Percentiles rank a stretch among this genome's conserved stretches.
Conservation (phyloP, 2,888 invertebrate species). For the Pyrgus malvae region DNA sequence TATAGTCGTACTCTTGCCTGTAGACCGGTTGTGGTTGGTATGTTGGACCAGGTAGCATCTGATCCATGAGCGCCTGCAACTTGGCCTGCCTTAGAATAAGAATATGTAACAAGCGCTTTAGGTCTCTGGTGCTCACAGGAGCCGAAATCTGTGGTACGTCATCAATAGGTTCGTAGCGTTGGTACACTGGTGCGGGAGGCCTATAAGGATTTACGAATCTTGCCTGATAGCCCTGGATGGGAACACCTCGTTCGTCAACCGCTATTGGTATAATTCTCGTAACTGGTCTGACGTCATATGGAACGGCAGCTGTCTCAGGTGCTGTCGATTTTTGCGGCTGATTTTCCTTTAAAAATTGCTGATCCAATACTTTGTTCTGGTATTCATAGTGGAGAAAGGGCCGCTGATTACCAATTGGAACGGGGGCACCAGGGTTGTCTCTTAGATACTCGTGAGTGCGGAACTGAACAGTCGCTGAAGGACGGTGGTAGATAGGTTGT, state of each 20-base stretch:
- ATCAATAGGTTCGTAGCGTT: conserved; percentile 73
- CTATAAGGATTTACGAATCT: conserved; percentile 65
- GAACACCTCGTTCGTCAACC: conserved; percentile 72
- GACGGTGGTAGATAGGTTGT: conserved; percentile 64
- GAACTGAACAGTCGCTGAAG: conserved; percentile 61
- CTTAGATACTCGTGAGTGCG: conserved; percentile 73
- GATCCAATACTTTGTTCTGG: conserved; percentile 74
- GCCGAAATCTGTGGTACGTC: conserved; percentile 84
- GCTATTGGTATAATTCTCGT: conserved; percentile 70
- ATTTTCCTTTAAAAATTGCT: conserved; percentile 62
- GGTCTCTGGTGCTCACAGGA: conserved; percentile 87
- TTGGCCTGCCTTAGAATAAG: conserved; percentile 84
- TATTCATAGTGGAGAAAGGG: conserved; percentile 74
- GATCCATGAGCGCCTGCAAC: conserved; percentile 80
- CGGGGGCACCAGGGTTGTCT: conserved; percentile 72
- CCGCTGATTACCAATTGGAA: conserved; percentile 77
- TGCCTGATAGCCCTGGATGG: conserved; percentile 65
- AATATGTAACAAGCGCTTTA: conserved; percentile 85
- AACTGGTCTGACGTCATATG: conserved; percentile 63
- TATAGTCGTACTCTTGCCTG: conserved; percentile 53
- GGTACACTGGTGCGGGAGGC: conserved; percentile 45
- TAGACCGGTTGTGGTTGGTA: conserved; percentile 52
- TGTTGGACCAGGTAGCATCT: conserved; percentile 59
- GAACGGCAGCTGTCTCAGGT: conserved; percentile 57
- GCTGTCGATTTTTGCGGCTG: conserved; percentile 51